Evolutionary conservation across 2,797 vertebrate species (phyloP), one percentile per base, ranked within the genome.

Genomic region (Xenentodon cancila): DNA sequence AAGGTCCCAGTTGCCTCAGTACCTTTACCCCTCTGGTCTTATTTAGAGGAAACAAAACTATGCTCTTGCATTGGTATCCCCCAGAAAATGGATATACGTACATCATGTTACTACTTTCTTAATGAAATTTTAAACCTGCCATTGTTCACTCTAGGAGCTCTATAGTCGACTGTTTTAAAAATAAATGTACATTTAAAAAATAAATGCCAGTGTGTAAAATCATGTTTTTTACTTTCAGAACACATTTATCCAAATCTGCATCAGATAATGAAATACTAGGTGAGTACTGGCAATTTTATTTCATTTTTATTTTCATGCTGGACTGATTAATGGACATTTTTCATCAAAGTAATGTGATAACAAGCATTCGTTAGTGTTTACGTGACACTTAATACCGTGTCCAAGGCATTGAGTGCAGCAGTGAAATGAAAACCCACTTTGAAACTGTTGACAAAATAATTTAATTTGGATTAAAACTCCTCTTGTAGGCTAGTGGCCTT

Each of bases 181-280:
- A 37, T 12, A 3, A 37, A 37, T 37, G 34, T 37, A 9, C 34
- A 37, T 37, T 37, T 11, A 12, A 40, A 15, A 40, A 40, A 37
- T 2, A 37, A 37, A 5, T 13, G 12, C 34, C 34, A 37, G 34
- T 15, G 37, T 40, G 37, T 40, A 40, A 40, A 11, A 40, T 40
- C 3, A 16, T 40, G 37, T 40, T 8, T 70, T 64, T 85, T 82
- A 80, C 68, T 92, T 94, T 79, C 91, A 94, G 93, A 91, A 93
- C 92, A 78, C 92, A 93, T 59, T 82, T 94, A 74, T 89, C 83
- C 83, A 96, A 94, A 91, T 95, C 95, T 47, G 69, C 91, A 79
- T 95, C 95, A 87, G 95, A 95, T 87, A 94, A 93, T 81, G 93
- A 94, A 88, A 88, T 88, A 60, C 88, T 96, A 75, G 96, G 97